A percentile compares a stretch with the other conserved stretches of the same genome.
Evolutionary conservation across 1,140 invertebrate species (phyloP).

Genomic region (Apis mellifera): DNA sequence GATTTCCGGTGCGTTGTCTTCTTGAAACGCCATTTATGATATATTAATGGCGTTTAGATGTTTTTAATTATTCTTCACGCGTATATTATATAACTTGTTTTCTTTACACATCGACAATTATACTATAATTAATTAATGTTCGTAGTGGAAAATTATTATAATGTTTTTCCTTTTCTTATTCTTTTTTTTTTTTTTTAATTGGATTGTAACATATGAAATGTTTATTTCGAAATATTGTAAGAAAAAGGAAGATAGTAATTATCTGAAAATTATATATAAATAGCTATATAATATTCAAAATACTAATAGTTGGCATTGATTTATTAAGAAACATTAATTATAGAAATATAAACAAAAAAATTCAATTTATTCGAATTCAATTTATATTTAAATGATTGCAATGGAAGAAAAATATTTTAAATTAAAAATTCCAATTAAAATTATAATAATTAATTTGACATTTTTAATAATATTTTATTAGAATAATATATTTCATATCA

Average conservation of each 20-base stretch:
- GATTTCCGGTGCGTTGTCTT: neutral
- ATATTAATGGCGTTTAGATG: neutral
- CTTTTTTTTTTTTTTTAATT: neutral
- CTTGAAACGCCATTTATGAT: neutral
- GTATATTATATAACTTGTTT: neutral
- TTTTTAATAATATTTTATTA: too few species aligned
- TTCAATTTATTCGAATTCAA: neutral
- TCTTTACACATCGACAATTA: neutral
- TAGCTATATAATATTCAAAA: neutral
- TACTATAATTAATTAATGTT: neutral
- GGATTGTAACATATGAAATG: slow-evolving; percentile 1
- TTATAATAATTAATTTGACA: too few species aligned
- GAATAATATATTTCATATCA: too few species aligned
- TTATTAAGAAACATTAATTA: neutral
- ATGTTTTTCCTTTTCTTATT: neutral
- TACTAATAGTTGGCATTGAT: neutral
- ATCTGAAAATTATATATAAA: neutral
- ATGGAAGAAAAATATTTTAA: too few species aligned
- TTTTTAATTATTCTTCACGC: neutral
- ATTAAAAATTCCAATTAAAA: too few species aligned
- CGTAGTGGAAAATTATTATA: neutral
- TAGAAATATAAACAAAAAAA: neutral
- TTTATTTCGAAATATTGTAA: neutral
- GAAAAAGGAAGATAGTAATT: neutral
- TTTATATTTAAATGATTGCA: neutral